These are phyloP conservation scores for Chromoteleia sp. DNA, from an alignment of 2,888 invertebrate species.

Conservation along the genomic window DNA sequence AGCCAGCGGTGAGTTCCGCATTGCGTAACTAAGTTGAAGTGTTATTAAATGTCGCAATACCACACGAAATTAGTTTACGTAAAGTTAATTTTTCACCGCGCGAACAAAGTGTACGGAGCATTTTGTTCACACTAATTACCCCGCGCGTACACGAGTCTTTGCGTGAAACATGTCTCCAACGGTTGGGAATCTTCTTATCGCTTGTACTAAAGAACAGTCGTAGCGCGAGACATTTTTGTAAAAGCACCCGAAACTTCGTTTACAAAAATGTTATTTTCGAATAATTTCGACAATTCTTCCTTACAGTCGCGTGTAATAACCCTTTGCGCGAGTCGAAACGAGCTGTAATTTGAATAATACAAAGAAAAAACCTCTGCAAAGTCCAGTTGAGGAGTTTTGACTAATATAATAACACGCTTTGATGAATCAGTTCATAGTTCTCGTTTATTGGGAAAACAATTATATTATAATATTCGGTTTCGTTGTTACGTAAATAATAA, in stretches of 20 bases:
- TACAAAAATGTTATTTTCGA: slow-evolving; percentile 15
- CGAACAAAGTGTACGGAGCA: slow-evolving; percentile 52
- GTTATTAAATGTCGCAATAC: slow-evolving; percentile 59
- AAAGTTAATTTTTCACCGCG: slow-evolving; percentile 61
- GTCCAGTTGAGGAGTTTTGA: slow-evolving; percentile 1
- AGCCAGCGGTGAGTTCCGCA: slow-evolving; percentile 25
- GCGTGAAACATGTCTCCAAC: slow-evolving; percentile 41
- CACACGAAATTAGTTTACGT: slow-evolving; percentile 61
- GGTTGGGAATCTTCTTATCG: slow-evolving; percentile 42
- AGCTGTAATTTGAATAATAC: slow-evolving; percentile 12
- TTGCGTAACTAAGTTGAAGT: slow-evolving; percentile 49
- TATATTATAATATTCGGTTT: slow-evolving; percentile 14
- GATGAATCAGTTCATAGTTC: slow-evolving; percentile 22
- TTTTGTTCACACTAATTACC: slow-evolving; percentile 62
- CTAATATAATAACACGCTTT: slow-evolving; percentile 9
- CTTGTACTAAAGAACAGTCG: slow-evolving; percentile 10
- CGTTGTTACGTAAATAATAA: slow-evolving; percentile 7
- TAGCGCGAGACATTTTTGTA: slow-evolving; percentile 8
- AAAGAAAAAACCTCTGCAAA: slow-evolving; percentile 3
- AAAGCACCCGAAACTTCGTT: slow-evolving; percentile 24
- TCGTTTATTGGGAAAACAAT: not conserved
- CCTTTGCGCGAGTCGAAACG: not conserved
- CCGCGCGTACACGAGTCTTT: slow-evolving; percentile 34
- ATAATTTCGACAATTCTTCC: slow-evolving; percentile 20
- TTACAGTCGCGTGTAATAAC: slow-evolving; percentile 4